phyloP scores from a whole-genome alignment of 2,888 invertebrate species.

The Leuctra nigra region DNA sequence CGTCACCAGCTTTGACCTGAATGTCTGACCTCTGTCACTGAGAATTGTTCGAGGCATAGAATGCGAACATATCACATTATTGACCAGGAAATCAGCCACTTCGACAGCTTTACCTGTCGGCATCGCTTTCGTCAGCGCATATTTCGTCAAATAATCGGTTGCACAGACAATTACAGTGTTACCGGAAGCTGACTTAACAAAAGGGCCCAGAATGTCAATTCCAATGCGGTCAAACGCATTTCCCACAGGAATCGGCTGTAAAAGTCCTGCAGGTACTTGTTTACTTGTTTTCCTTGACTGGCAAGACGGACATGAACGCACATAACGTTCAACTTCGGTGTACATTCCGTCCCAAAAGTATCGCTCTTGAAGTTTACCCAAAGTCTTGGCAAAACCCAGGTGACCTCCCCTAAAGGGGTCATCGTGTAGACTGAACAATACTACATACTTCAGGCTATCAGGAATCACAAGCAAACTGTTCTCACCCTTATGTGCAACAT shows the following conservation, averaged over 20 bases:
- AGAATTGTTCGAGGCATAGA: constrained; percentile 24
- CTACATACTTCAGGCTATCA: constrained; percentile 16
- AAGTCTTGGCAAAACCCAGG: constrained; percentile 22
- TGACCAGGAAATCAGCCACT: constrained; percentile 27
- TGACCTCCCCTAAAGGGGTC: constrained; percentile 22
- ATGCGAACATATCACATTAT: constrained; percentile 23
- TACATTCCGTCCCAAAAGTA: constrained; percentile 25
- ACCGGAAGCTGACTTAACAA: constrained; percentile 21
- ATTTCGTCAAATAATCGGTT: constrained; percentile 26
- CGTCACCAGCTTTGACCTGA: constrained; percentile 25
- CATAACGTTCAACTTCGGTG: constrained; percentile 18
- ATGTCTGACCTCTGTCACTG: constrained; percentile 29
- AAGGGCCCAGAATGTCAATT: constrained; percentile 27
- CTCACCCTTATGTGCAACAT: background rate
- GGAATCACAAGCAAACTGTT: constrained; percentile 22
- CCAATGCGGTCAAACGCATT: constrained; percentile 22
- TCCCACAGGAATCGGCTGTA: constrained; percentile 19
- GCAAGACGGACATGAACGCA: constrained; percentile 22
- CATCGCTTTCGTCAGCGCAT: constrained; percentile 22
- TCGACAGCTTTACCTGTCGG: constrained; percentile 20
- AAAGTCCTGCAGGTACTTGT: constrained; percentile 19
- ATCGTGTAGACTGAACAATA: constrained; percentile 28
- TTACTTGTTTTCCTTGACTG: constrained; percentile 19
- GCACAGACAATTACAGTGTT: constrained; percentile 26
- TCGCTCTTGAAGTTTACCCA: constrained; percentile 9